Evolutionary conservation across 2,888 invertebrate genomes (phyloP).

Genomic region (Dasypolia templi): DNA sequence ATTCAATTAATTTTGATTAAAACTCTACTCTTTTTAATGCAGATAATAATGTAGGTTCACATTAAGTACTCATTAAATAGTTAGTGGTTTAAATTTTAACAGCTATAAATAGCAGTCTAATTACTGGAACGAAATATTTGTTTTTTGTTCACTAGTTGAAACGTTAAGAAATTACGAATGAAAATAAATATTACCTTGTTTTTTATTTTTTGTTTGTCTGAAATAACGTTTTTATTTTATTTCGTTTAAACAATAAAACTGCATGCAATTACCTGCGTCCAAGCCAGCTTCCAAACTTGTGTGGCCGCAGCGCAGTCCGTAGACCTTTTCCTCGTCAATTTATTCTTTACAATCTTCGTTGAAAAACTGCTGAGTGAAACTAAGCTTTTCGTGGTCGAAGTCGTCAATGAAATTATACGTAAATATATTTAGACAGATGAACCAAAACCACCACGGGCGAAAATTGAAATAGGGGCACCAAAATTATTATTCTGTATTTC

Average conservation of each 20-base stretch:
- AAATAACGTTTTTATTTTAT: no score
- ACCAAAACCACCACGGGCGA: slow-evolving; percentile 34
- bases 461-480: slow-evolving; percentile 52
- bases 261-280: slow-evolving; percentile 37
- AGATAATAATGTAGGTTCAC: slow-evolving; percentile 49
- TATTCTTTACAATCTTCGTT: slow-evolving; percentile 11
- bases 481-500: slow-evolving; percentile 48
- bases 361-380: slow-evolving; percentile 18
- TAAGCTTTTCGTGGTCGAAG: slow-evolving; percentile 5
- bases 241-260: not conserved
- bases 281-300: slow-evolving; percentile 39
- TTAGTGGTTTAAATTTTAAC: no score
- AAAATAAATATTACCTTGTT: not conserved
- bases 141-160: slow-evolving; percentile 4
- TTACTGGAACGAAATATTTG: slow-evolving; percentile 31
- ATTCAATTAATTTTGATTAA: slow-evolving; percentile 28
- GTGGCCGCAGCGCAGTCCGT: slow-evolving; percentile 17
- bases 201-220: no score
- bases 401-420: not conserved
- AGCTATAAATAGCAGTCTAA: slow-evolving; percentile 38
- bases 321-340: slow-evolving; percentile 19
- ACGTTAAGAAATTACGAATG: not conserved
- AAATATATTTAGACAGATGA: slow-evolving; percentile 35
- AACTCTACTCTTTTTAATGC: slow-evolving; percentile 27
- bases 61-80: no score